Conservation (phyloP, 1,140 invertebrate species). For the Vanessa atalanta region DNA sequence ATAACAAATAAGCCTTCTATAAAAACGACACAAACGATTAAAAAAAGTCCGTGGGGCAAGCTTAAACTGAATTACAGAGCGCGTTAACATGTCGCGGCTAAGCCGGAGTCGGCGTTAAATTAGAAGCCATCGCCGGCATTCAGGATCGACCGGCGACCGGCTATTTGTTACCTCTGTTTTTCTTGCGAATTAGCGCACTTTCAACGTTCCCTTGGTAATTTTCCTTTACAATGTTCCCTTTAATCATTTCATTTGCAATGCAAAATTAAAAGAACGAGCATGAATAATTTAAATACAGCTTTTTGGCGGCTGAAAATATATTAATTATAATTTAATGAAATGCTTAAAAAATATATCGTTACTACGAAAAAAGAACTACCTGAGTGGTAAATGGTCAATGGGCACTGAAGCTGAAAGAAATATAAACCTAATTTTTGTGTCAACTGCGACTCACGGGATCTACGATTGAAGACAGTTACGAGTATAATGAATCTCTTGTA, state of each 20-base stretch:
- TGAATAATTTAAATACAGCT: slow-evolving; percentile 7
- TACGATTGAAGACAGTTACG: too few relatives aligned
- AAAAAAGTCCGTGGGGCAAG: slow-evolving; percentile 30
- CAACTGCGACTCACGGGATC: too few relatives aligned
- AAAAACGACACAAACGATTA: slow-evolving; percentile 9
- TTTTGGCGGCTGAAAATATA: background rate
- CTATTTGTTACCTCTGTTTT: slow-evolving; percentile 39
- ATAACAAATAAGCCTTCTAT: background rate
- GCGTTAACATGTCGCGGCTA: slow-evolving; percentile 40
- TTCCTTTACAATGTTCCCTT: slow-evolving; percentile 10
- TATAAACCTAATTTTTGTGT: too few relatives aligned
- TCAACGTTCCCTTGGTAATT: slow-evolving; percentile 24
- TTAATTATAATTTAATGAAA: too few relatives aligned
- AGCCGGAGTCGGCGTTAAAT: slow-evolving; percentile 45
- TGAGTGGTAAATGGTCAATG: too few relatives aligned
- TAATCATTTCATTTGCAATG: slow-evolving; percentile 16
- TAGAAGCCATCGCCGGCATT: slow-evolving; percentile 30
- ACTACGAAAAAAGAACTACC: too few relatives aligned
- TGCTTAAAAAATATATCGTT: too few relatives aligned
- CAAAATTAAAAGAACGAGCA: slow-evolving; percentile 13
- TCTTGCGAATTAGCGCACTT: slow-evolving; percentile 39
- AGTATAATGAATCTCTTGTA: too few relatives aligned
- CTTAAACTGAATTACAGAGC: slow-evolving; percentile 49
- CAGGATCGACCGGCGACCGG: slow-evolving; percentile 21
- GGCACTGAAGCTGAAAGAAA: too few relatives aligned